Percentiles rank a stretch among this genome's conserved stretches.
Conservation (phyloP, 2,888 invertebrate genomes). For the Phrixothrix hirtus region DNA sequence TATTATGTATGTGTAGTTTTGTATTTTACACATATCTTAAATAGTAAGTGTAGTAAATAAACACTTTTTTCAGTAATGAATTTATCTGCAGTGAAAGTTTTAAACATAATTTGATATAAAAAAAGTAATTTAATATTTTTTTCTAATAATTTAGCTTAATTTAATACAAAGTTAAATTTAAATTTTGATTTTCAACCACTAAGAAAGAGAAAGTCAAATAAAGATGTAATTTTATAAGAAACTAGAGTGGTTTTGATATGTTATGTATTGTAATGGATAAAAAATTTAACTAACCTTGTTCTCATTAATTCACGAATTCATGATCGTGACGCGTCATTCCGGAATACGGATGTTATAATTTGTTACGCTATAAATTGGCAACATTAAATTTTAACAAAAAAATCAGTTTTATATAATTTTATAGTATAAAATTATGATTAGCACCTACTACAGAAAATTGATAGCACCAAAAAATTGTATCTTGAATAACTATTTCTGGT, state of each 20-base stretch:
- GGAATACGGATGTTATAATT: slow-evolving; percentile 43
- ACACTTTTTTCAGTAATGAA: neutral
- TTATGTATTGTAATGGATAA: slow-evolving; percentile 11
- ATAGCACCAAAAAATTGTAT: too few species aligned
- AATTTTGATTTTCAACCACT: too few species aligned
- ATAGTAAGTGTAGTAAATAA: neutral
- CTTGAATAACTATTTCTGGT: too few species aligned
- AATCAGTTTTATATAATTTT: slow-evolving; percentile 12
- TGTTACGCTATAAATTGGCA: slow-evolving; percentile 38
- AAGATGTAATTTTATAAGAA: neutral
- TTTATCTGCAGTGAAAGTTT: neutral
- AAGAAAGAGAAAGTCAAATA: too few species aligned
- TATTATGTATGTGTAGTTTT: neutral
- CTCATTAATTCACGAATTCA: slow-evolving; percentile 28
- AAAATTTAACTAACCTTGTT: slow-evolving; percentile 32
- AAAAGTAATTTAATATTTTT: neutral
- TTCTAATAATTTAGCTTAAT: slow-evolving; percentile 3
- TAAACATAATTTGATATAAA: neutral
- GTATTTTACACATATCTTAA: neutral
- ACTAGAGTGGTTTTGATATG: too few species aligned
- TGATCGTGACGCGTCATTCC: slow-evolving; percentile 37
- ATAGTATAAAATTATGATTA: slow-evolving; percentile 15
- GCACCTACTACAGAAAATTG: slow-evolving; percentile 8
- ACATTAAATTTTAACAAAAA: slow-evolving; percentile 14
- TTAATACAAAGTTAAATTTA: too few species aligned